Evolutionary conservation across 2,888 invertebrate species (phyloP), one percentile per base, ranked within the genome.

Genomic region (Ectemnius cavifrons): DNA sequence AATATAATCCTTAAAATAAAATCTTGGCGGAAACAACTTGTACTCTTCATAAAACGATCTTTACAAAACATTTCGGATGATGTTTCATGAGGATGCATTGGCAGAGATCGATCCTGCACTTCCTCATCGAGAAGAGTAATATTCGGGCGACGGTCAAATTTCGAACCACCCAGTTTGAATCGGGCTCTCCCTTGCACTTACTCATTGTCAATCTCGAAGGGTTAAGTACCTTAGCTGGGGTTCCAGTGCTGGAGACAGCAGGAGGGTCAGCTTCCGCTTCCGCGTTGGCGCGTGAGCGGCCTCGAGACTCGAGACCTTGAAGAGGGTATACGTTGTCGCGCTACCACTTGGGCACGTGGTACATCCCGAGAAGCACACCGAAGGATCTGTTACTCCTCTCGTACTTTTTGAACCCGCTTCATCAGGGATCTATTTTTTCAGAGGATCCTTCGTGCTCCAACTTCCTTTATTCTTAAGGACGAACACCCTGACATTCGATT

Each of bases 311-410:
- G 84, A 85, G 84, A 84, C 81, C 77, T 80, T 83, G 80, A 84
- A 86, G 87, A 85, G 86, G 86, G 83, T 86, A 82, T 84, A 77
- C 73, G 83, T 77, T 84, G 85, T 80, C 81, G 77, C 65, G 75
- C 83, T 74, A 82, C 80, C 86, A 90, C 90, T 90, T 90, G 81
- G 88, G 88, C 90, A 90, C 90, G 90, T 88, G 90, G 86, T 88
- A 37, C 37, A 79, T 73, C 84, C 85, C 79, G 83, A 85, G 81
- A 84, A 86, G 85, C 81, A 86, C 84, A 86, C 84, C 84, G 83
- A 73, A 78, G 71, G 80, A 82, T 79, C 57, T 70, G 75, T 85
- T 83, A 79, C 82, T 84, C 76, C 75, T 80, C 70, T 64, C 68
- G 75, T 80, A 74, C 76, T 77, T 76, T 68, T 75, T 63, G 65